phyloP scores from a whole-genome alignment of 2,888 invertebrate species.

The Drosophila recens region DNA sequence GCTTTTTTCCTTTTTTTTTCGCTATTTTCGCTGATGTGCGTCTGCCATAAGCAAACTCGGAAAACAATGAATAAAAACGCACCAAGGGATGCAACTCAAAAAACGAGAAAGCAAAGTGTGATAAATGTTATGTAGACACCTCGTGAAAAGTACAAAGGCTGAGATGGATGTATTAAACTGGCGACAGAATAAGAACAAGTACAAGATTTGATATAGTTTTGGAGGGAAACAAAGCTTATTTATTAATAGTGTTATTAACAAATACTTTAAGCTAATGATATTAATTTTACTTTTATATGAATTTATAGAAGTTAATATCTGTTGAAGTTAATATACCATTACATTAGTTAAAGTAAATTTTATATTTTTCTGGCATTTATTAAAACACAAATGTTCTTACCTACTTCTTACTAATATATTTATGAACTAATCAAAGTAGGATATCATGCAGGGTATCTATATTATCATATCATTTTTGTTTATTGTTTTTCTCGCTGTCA shows the following conservation, averaged over 20 bases:
- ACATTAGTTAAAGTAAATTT: no score
- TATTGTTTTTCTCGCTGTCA: slow-evolving; percentile 19
- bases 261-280: no score
- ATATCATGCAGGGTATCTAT: slow-evolving; percentile 11
- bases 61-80: slow-evolving; percentile 42
- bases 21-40: slow-evolving; percentile 19
- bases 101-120: slow-evolving; percentile 43
- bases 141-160: background rate
- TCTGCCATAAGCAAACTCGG: slow-evolving; percentile 19
- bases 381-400: no score
- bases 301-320: no score
- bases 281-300: no score
- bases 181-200: background rate
- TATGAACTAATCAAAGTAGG: background rate
- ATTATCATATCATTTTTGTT: background rate
- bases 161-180: background rate
- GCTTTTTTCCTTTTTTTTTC: background rate
- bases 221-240: no score
- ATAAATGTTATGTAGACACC: slow-evolving; percentile 42
- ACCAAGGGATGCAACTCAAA: slow-evolving; percentile 23
- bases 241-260: no score
- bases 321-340: no score
- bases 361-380: no score
- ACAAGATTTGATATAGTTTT: background rate
- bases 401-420: no score